Evolutionary conservation across 2,797 vertebrate genomes (phyloP), one percentile per base, ranked within the genome.

Genomic region (Sebastes cheni): DNA sequence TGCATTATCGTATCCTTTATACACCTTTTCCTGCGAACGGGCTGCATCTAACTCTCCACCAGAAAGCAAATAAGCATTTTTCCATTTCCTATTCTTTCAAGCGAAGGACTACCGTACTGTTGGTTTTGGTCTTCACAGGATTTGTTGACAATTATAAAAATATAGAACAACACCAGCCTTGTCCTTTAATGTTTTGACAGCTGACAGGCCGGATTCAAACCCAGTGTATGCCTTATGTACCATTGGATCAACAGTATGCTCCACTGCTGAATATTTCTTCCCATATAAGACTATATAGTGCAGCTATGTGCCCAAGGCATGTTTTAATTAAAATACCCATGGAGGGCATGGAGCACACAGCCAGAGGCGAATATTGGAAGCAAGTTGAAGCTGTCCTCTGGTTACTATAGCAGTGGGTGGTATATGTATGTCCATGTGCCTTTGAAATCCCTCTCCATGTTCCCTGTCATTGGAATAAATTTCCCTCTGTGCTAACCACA

Each of bases 381-480:
- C 52, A 42, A 62, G 55, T 54, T 80, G 58, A 84, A 72, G 16
- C 46, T 69, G 69, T 77, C 32, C 58, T 75, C 61, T 60, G n/a
- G 36, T 65, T 55, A 60, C 65, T 50, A 1, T 22, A 42, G 16
- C 79, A 55, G 78, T 56, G 66, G 69, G 78, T 70, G 84, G 60
- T 64, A 65, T 77, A 34, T 75, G 20, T 71, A 64, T 72, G 23
- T 66, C 69, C 46, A 61, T 59, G 25, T 78, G 72, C 56, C 72
- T 81, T 76, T 83, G 77, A 90, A 89, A 86, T 72, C 79, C 60
- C 59, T 82, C 76, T 82, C 69, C 54, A 18, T 72, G 69, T 73
- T 81, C 78, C 64, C 65, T 75, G 62, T 76, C 65, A 64, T 11
- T 77, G 67, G 67, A 60, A 85, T 78, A 62, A 79, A 86, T 84